These are phyloP conservation scores for Nycticorax nycticorax DNA, from an alignment of 2,113 vertebrate species.

Conservation along the genomic window DNA sequence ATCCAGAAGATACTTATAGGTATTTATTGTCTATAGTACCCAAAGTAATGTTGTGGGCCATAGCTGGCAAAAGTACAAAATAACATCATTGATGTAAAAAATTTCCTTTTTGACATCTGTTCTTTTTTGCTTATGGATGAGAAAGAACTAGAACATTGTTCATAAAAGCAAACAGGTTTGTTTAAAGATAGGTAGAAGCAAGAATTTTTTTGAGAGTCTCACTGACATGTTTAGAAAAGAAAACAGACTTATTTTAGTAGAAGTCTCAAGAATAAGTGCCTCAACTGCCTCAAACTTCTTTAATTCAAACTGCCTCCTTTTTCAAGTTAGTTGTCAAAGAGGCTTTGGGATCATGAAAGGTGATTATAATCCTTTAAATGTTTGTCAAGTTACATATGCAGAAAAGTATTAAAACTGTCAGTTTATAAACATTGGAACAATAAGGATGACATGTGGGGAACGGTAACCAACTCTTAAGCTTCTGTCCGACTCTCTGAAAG, in stretches of 20 bases:
- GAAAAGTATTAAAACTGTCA: not conserved
- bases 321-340: not conserved
- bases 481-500: not conserved
- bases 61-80: not conserved
- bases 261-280: not conserved
- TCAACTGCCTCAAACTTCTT: too few relatives aligned
- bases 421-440: not conserved
- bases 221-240: not conserved
- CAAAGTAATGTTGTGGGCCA: not conserved
- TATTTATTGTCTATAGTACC: conserved; percentile 71
- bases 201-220: not conserved
- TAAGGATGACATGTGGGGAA: not conserved
- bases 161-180: not conserved
- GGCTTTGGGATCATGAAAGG: not conserved
- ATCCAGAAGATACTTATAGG: conserved; percentile 97
- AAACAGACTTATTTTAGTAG: not conserved
- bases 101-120: not conserved
- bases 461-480: not conserved
- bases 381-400: not conserved
- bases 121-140: not conserved
- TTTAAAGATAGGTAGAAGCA: not conserved
- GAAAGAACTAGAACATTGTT: not conserved
- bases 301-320: not conserved
- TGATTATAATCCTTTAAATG: not conserved
- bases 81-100: not conserved